Percentiles rank a stretch among this genome's conserved stretches.
These are phyloP conservation scores for Percopsis transmontana DNA, from an alignment of 2,113 vertebrate species.

Conservation along the genomic window DNA sequence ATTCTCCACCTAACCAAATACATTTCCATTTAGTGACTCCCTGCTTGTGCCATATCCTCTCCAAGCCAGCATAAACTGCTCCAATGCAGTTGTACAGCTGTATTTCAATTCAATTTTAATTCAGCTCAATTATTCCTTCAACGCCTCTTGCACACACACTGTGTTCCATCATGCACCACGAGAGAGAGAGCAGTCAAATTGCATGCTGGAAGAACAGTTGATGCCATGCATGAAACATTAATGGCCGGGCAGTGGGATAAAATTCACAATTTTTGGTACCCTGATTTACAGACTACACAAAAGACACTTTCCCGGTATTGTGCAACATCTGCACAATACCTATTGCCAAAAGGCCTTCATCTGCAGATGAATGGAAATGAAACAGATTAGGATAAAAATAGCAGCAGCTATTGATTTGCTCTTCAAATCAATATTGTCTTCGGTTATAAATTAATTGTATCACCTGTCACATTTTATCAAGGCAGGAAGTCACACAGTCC, in stretches of 20 bases:
- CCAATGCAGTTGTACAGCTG: not conserved
- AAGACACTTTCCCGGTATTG: no score
- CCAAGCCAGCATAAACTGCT: not conserved
- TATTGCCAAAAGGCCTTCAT: no score
- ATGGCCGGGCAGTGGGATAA: no score
- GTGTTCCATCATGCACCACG: not conserved
- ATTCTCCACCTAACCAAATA: no score
- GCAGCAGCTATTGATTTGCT: not conserved
- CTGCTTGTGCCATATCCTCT: not conserved
- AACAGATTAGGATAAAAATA: not conserved
- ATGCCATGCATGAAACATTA: no score
- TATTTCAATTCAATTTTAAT: not conserved
- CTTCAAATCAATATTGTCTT: not conserved
- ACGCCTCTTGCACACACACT: not conserved
- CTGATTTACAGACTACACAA: no score
- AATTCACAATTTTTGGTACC: no score
- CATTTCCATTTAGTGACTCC: not conserved
- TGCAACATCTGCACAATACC: no score
- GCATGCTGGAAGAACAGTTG: no score
- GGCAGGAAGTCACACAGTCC: not conserved
- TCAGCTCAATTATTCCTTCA: not conserved
- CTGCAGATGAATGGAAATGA: no score
- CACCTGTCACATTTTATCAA: constrained; percentile 2
- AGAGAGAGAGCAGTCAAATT: no score
- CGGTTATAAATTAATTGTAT: not conserved